phyloP scores from a whole-genome alignment of 2,113 vertebrate genomes.

The Reinhardtius hippoglossoides region DNA sequence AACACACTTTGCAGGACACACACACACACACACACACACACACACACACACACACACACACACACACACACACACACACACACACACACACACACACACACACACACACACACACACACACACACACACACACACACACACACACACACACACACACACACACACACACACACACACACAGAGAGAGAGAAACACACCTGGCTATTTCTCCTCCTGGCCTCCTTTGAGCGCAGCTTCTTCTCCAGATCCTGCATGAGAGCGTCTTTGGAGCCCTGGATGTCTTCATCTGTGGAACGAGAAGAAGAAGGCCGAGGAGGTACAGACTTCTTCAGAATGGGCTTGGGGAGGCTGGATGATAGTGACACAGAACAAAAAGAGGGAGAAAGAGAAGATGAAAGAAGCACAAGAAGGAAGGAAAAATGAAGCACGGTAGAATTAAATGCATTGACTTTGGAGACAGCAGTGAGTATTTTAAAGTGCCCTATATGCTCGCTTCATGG shows the following conservation, averaged over 20 bases:
- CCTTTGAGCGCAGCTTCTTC: conserved; percentile 92
- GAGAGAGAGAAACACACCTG: conserved; percentile 81
- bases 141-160: conserved; percentile 18
- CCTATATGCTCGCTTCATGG: no score
- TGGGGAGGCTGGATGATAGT: conserved; percentile 80
- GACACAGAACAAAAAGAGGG: not conserved
- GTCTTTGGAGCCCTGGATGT: conserved; percentile 96
- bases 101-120: conserved; percentile 15
- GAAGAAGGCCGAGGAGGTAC: conserved; percentile 81
- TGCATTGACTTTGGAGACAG: no score
- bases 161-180: conserved; percentile 19
- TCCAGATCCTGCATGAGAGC: conserved; percentile 97
- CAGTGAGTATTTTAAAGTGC: no score
- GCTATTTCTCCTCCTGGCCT: conserved; percentile 87
- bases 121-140: conserved; percentile 24
- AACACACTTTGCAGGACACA: conserved; percentile 4
- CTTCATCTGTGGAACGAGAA: conserved; percentile 88
- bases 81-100: conserved; percentile 17
- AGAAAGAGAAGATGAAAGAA: not conserved
- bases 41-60: conserved; percentile 13
- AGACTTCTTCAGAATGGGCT: conserved; percentile 87
- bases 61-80: conserved; percentile 21
- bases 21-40: conserved; percentile 19
- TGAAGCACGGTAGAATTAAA: no score
- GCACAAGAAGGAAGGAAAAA: no score